Evolutionary conservation across 2,888 invertebrate species (phyloP).

Genomic region (Lochmaea capreae): DNA sequence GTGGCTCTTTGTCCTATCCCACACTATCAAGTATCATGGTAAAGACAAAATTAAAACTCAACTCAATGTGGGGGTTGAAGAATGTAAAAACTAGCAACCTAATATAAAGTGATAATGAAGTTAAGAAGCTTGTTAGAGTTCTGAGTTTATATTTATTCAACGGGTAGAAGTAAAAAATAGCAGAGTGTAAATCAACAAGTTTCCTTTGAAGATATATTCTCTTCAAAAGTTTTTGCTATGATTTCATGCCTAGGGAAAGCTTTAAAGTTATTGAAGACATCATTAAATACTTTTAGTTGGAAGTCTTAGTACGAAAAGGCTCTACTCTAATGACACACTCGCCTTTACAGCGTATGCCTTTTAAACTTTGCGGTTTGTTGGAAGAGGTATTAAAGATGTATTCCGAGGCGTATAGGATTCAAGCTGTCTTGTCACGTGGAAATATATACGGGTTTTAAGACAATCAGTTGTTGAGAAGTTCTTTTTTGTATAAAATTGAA

Average conservation of each 20-base stretch:
- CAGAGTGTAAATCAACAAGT: constrained; percentile 19
- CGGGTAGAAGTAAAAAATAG: not conserved
- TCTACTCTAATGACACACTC: constrained; percentile 32
- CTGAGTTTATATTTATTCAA: not conserved
- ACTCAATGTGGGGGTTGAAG: too few species aligned
- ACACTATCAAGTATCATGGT: too few species aligned
- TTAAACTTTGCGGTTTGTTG: constrained; percentile 21
- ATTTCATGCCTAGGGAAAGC: constrained; percentile 10
- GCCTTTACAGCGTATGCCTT: constrained; percentile 24
- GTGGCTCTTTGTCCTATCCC: too few species aligned
- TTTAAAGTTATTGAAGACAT: constrained; percentile 31
- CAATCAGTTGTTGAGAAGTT: too few species aligned
- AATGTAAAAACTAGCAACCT: not conserved
- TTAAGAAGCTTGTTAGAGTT: not conserved
- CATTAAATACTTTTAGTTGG: constrained; percentile 35
- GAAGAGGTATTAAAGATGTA: constrained; percentile 7
- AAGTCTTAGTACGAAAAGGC: constrained; percentile 22
- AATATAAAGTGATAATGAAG: not conserved
- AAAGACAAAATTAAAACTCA: too few species aligned
- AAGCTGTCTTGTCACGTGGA: not conserved
- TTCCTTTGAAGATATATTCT: constrained; percentile 20
- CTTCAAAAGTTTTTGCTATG: constrained; percentile 26
- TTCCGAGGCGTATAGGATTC: not conserved
- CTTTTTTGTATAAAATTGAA: too few species aligned
- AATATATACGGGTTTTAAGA: not conserved